These are phyloP conservation scores for Falco novaeseelandiae DNA, from an alignment of 2,797 vertebrate genomes.

Conservation along the genomic window DNA sequence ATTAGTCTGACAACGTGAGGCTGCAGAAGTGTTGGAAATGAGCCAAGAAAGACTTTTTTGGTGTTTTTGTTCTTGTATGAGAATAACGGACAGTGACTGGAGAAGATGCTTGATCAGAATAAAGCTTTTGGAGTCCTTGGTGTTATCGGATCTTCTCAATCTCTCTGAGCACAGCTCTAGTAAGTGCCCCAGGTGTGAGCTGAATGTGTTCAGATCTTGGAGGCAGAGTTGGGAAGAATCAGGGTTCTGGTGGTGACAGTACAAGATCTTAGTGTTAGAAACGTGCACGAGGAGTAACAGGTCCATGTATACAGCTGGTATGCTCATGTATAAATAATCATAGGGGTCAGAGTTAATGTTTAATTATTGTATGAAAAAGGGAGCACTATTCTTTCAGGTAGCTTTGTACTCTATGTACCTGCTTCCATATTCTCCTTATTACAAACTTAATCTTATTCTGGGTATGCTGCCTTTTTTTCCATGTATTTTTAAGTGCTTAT, in stretches of 20 bases:
- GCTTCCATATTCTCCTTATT: background rate
- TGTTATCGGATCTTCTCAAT: background rate
- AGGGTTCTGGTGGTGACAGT: background rate
- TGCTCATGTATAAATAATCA: background rate
- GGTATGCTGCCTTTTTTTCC: background rate
- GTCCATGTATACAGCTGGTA: background rate
- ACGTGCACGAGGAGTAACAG: background rate
- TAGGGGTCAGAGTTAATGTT: background rate
- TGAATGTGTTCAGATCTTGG: background rate
- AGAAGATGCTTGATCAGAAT: background rate
- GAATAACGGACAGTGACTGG: background rate
- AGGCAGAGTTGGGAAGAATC: background rate
- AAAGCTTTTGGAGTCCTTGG: background rate
- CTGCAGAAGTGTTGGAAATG: background rate
- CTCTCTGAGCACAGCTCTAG: background rate
- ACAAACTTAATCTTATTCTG: background rate
- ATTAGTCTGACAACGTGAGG: background rate
- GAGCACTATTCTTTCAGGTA: background rate
- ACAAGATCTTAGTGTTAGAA: background rate
- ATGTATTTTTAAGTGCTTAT: background rate
- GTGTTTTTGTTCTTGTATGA: background rate
- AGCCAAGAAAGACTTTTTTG: background rate
- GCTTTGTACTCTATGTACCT: background rate
- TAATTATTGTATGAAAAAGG: background rate
- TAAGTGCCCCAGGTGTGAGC: background rate